These are phyloP conservation scores for Grapholita molesta DNA, from an alignment of 1,140 invertebrate genomes.

Conservation along the genomic window DNA sequence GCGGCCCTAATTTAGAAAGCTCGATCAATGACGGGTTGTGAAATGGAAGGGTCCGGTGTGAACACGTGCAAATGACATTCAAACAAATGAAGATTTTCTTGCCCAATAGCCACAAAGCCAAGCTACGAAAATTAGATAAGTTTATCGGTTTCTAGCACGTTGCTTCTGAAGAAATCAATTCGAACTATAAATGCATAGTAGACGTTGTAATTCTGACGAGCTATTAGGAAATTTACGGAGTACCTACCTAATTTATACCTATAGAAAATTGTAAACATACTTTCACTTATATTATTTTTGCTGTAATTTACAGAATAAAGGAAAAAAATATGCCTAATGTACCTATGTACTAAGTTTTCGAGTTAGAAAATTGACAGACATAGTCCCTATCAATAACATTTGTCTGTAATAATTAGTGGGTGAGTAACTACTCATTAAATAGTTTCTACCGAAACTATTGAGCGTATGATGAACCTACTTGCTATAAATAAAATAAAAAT, in stretches of 20 bases:
- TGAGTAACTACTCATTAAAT: too few relatives aligned
- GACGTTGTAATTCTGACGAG: background rate
- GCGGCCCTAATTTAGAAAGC: background rate
- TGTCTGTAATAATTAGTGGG: too few relatives aligned
- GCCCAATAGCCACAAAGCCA: background rate
- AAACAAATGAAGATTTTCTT: constrained; percentile 17
- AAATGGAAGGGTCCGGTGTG: constrained; percentile 9
- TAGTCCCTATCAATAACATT: too few relatives aligned
- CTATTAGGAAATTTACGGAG: background rate
- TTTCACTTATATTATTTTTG: too few relatives aligned
- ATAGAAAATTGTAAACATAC: too few relatives aligned
- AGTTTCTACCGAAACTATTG: too few relatives aligned
- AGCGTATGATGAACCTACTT: too few relatives aligned
- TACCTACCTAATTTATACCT: too few relatives aligned
- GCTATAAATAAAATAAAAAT: background rate
- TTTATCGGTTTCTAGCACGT: background rate
- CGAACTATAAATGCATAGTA: background rate
- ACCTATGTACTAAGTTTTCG: too few relatives aligned
- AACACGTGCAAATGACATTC: constrained; percentile 14
- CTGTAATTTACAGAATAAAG: too few relatives aligned
- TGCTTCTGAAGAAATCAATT: background rate
- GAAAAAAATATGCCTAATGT: too few relatives aligned
- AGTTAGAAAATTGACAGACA: too few relatives aligned
- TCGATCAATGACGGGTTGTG: constrained; percentile 3
- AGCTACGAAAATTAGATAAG: constrained; percentile 1